phyloP scores from a whole-genome alignment of 1,140 invertebrate genomes.

The Drosophila biarmipes region DNA sequence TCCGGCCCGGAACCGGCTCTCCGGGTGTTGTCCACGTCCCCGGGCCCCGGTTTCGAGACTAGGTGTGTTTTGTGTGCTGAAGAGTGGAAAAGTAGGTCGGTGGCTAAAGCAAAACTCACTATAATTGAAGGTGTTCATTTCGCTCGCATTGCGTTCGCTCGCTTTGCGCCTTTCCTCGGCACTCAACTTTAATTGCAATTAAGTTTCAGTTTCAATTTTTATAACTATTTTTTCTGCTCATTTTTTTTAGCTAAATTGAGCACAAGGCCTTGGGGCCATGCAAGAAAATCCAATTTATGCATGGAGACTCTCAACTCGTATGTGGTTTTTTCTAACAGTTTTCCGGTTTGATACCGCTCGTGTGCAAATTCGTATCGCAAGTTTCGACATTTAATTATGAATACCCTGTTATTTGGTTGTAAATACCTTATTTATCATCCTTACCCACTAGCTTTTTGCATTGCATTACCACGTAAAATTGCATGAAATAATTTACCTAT shows the following conservation, averaged over 20 bases:
- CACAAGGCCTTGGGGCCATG: slow-evolving; percentile 60
- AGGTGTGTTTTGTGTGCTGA: slow-evolving; percentile 42
- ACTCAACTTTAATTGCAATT: slow-evolving; percentile 78
- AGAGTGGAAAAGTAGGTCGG: slow-evolving; percentile 73
- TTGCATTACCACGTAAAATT: no score
- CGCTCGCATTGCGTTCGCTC: slow-evolving; percentile 35
- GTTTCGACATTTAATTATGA: slow-evolving; percentile 27
- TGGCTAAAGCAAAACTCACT: slow-evolving; percentile 58
- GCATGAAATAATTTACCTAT: no score
- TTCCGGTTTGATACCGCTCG: slow-evolving; percentile 18
- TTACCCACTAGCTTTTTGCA: no score
- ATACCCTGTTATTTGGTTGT: slow-evolving; percentile 11
- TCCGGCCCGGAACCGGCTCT: slow-evolving; percentile 45
- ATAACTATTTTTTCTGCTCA: slow-evolving; percentile 51
- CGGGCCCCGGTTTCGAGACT: slow-evolving; percentile 16
- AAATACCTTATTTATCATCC: background rate
- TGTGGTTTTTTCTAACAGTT: slow-evolving; percentile 15
- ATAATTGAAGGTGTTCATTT: slow-evolving; percentile 73
- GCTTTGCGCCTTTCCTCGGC: slow-evolving; percentile 39
- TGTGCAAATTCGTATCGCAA: slow-evolving; percentile 19
- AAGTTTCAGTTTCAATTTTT: slow-evolving; percentile 68
- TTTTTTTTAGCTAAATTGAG: slow-evolving; percentile 57
- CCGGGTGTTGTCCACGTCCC: slow-evolving; percentile 1
- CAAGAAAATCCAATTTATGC: slow-evolving; percentile 69
- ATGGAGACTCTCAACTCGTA: slow-evolving; percentile 35